phyloP scores from a whole-genome alignment of 23 tunicate species.

The Aplidium turbinatum region DNA sequence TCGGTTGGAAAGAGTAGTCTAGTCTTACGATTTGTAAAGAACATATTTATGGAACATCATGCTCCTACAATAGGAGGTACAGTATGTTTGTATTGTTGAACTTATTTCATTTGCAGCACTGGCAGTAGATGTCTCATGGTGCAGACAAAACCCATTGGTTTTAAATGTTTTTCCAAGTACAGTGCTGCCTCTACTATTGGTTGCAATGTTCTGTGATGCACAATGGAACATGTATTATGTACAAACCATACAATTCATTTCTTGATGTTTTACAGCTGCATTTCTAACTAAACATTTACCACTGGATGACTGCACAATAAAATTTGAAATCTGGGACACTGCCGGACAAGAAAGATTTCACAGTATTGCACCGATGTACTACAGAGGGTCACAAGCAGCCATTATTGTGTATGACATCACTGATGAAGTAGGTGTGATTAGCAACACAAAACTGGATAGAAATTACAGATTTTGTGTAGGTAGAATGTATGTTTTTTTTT shows the following conservation, averaged over 20 bases:
- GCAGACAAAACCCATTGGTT: too few species aligned
- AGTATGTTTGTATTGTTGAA: background rate
- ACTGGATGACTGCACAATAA: constrained; percentile 1
- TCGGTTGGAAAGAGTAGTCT: constrained; percentile 45
- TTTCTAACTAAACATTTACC: constrained; percentile 1
- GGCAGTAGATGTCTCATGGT: too few species aligned
- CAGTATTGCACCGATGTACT: constrained; percentile 31
- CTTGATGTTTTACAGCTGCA: constrained; percentile 12
- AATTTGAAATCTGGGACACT: constrained; percentile 38
- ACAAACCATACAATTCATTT: background rate
- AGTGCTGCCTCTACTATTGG: too few species aligned
- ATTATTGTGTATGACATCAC: constrained; percentile 36
- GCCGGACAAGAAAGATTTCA: constrained; percentile 34
- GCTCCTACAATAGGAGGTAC: constrained; percentile 40
- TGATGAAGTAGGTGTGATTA: constrained; percentile 1
- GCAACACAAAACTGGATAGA: background rate
- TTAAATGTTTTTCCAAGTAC: too few species aligned
- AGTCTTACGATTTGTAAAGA: constrained; percentile 21
- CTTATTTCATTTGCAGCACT: too few species aligned
- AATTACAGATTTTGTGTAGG: background rate
- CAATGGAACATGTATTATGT: background rate
- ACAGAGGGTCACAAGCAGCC: constrained; percentile 31
- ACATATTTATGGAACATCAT: constrained; percentile 19
- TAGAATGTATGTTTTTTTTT: too few species aligned
- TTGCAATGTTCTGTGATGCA: too few species aligned